Evolutionary conservation across 2,113 vertebrate species (phyloP), one percentile per base, ranked within the genome.

Genomic region (Bos javanicus): DNA sequence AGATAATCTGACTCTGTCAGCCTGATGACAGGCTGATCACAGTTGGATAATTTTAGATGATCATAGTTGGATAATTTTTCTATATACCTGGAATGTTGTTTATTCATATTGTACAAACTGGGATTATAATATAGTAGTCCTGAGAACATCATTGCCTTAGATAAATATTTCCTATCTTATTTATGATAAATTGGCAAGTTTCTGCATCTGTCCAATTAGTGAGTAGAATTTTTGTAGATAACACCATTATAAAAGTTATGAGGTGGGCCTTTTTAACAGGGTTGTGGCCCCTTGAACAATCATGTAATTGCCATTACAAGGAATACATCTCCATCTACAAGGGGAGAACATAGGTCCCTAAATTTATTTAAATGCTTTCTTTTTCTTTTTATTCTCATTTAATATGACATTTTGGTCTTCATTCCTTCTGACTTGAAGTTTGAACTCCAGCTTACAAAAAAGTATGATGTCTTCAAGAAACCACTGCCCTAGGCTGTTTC

Each of bases 391-490:
- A 36, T 94, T 96, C 88, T 91, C 46, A 88, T 23, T 59, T 64
- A 88, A 39, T 6, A 21, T 67, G 11, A 48, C 33, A 39, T 92
- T 87, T 89, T 90, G 19, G 19, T 25, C 74, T 78, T 94, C 39
- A 89, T 93, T 94, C 21, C 39, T 91, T 97, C 62, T 56, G 54
- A 50, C 36, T 15, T 78, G 43, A 87, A 71, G 87, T 95, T 96
- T 94, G 46, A 78, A 91, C 48, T 59, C 86, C 62, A 23, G 23
- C 28, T 43, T 36, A 80, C 23, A 11, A 36, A 87, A 25, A 78
- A 7, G 16, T 36, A 36, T 62, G 7, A 25, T 5, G 1, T 87
- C 23, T 94, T 89, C 60, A 76, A 48, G 84, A 33, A 64, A 36
- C 8, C n/a, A 7, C 14, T n/a, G n/a, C 0, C 4, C n/a, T 86